Percentiles rank a stretch among this genome's conserved stretches.
Evolutionary conservation across 2,113 vertebrate genomes (phyloP).

Genomic region (Bos javanicus): DNA sequence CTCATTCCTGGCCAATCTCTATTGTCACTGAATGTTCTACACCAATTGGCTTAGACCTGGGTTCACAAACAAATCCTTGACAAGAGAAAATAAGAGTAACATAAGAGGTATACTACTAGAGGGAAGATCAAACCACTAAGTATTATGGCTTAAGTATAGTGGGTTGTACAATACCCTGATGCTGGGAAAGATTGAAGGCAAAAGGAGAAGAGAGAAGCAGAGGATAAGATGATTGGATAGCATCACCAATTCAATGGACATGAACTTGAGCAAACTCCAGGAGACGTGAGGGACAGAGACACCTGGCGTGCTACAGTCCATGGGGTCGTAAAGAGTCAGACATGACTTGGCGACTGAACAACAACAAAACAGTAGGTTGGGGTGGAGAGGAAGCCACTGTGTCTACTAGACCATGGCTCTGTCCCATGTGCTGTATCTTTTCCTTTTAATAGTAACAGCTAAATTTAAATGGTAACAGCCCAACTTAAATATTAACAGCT

Average conservation of each 20-base stretch:
- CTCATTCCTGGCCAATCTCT: background rate
- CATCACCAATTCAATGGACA: background rate
- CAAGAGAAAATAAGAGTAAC: background rate
- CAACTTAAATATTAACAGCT: background rate
- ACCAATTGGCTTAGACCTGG: background rate
- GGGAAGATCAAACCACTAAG: background rate
- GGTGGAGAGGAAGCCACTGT: background rate
- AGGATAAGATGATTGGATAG: background rate
- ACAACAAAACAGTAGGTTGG: background rate
- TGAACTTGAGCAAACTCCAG: background rate
- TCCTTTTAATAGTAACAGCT: background rate
- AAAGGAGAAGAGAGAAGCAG: background rate
- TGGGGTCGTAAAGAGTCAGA: background rate
- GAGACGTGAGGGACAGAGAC: background rate
- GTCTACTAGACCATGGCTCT: background rate
- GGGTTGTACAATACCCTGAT: background rate
- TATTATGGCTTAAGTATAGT: background rate
- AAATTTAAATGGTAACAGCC: background rate
- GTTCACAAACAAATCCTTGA: background rate
- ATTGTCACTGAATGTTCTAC: background rate
- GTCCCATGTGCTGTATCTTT: background rate
- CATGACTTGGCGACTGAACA: background rate
- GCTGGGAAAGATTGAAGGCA: background rate
- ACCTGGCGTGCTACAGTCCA: background rate
- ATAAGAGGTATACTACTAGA: background rate